Evolutionary conservation across 1,140 invertebrate genomes (phyloP).

Genomic region (Drosophila prosaltans): DNA sequence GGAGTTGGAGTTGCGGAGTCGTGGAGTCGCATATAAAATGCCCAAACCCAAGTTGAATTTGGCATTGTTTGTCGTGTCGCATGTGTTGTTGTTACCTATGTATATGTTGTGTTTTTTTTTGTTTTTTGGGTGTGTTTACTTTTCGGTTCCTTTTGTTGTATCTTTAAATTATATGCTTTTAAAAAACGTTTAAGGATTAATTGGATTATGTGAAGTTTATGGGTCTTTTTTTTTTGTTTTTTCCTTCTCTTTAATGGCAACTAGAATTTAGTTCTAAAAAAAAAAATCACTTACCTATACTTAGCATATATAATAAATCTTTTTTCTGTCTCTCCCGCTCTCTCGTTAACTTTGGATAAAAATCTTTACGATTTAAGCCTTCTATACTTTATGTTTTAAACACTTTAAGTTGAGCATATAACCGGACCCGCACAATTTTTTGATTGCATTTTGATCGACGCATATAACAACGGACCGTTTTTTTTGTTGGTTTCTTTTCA

Average conservation of each 20-base stretch:
- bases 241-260: conserved; percentile 37
- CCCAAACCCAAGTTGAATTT: conserved; percentile 55
- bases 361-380: conserved; percentile 65
- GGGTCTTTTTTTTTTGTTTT: conserved; percentile 1
- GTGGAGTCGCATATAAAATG: background rate
- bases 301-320: conserved; percentile 68
- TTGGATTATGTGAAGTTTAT: conserved; percentile 73
- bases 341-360: conserved; percentile 33
- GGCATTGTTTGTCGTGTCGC: conserved; percentile 69
- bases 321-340: conserved; percentile 3
- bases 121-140: conserved; percentile 46
- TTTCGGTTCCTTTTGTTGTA: conserved; percentile 62
- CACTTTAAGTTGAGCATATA: background rate
- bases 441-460: conserved; percentile 80
- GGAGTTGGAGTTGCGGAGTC: conserved; percentile 10
- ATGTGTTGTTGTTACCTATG: conserved; percentile 22
- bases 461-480: conserved; percentile 63
- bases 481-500: conserved; percentile 38
- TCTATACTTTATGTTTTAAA: background rate
- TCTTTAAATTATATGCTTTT: conserved; percentile 81
- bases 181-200: conserved; percentile 82
- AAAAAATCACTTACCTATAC: conserved; percentile 49
- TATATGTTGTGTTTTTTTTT: conserved; percentile 17
- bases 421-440: conserved; percentile 58
- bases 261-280: background rate